Evolutionary conservation across 1,140 invertebrate genomes (phyloP).

Genomic region (Daktulosphaira vitifoliae): DNA sequence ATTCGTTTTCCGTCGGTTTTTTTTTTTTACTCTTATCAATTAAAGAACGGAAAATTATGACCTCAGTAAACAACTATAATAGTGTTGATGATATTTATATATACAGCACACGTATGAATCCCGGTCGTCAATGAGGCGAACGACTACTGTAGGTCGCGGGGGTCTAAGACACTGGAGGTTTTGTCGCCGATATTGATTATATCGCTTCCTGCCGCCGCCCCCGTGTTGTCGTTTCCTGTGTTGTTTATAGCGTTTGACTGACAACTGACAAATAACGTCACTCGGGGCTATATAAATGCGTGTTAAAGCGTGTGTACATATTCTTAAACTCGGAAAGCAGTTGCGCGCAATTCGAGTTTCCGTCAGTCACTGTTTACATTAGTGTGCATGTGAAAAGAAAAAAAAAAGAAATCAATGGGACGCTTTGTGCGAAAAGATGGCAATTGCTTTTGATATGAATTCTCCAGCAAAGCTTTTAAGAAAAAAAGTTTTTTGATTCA

Average conservation of each 20-base stretch:
- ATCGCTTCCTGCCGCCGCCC: slow-evolving; percentile 18
- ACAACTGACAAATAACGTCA: slow-evolving; percentile 34
- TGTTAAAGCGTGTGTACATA: not conserved
- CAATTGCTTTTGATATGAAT: slow-evolving; percentile 31
- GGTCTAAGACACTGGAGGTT: not conserved
- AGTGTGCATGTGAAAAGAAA: slow-evolving; percentile 4
- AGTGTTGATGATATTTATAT: no score
- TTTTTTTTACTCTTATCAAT: no score
- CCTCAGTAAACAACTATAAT: no score
- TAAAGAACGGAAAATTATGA: no score
- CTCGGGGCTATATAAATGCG: slow-evolving; percentile 20
- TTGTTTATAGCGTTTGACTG: slow-evolving; percentile 8
- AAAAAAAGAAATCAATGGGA: not conserved
- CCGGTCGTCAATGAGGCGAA: no score
- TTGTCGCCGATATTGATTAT: slow-evolving; percentile 33
- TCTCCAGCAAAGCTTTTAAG: slow-evolving; percentile 25
- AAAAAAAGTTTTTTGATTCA: slow-evolving; percentile 22
- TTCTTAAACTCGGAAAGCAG: no score
- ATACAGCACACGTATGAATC: no score
- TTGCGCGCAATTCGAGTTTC: slow-evolving; percentile 20
- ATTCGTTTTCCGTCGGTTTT: no score
- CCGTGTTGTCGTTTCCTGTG: not conserved
- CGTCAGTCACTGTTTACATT: slow-evolving; percentile 20
- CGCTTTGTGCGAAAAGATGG: slow-evolving; percentile 27
- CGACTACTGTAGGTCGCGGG: no score